These are phyloP conservation scores for Megalopta genalis DNA, from an alignment of 1,140 invertebrate genomes.

Conservation along the genomic window DNA sequence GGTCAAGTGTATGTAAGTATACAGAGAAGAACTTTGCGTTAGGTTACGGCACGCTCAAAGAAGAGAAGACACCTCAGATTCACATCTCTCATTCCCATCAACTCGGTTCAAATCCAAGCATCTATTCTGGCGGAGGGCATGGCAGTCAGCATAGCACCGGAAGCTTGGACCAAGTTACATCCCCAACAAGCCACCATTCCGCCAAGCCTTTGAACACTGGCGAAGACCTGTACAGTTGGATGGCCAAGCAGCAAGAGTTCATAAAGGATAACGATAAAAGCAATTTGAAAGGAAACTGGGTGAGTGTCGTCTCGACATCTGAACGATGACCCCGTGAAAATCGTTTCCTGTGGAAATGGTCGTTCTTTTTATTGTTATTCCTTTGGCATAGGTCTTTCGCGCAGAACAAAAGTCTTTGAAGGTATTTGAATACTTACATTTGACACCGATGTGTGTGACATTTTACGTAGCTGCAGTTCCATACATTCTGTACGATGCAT, in stretches of 20 bases:
- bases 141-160: slow-evolving; percentile 78
- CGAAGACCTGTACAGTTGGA: slow-evolving; percentile 97
- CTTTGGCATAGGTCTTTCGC: slow-evolving; percentile 74
- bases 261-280: slow-evolving; percentile 79
- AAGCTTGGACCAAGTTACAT: slow-evolving; percentile 76
- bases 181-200: slow-evolving; percentile 73
- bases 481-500: background rate
- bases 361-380: slow-evolving; percentile 2
- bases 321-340: background rate
- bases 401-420: slow-evolving; percentile 75
- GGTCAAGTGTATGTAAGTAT: slow-evolving; percentile 10
- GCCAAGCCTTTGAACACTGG: slow-evolving; percentile 77
- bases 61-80: slow-evolving; percentile 82
- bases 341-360: background rate
- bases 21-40: slow-evolving; percentile 44
- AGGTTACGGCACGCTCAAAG: slow-evolving; percentile 88
- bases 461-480: background rate
- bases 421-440: slow-evolving; percentile 64
- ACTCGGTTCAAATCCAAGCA: slow-evolving; percentile 83
- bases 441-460: background rate
- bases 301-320: slow-evolving; percentile 49
- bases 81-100: slow-evolving; percentile 77
- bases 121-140: slow-evolving; percentile 81
- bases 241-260: slow-evolving; percentile 93
- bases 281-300: slow-evolving; percentile 79